phyloP scores from a whole-genome alignment of 2,888 invertebrate genomes.

The Ochropleura leucogaster region DNA sequence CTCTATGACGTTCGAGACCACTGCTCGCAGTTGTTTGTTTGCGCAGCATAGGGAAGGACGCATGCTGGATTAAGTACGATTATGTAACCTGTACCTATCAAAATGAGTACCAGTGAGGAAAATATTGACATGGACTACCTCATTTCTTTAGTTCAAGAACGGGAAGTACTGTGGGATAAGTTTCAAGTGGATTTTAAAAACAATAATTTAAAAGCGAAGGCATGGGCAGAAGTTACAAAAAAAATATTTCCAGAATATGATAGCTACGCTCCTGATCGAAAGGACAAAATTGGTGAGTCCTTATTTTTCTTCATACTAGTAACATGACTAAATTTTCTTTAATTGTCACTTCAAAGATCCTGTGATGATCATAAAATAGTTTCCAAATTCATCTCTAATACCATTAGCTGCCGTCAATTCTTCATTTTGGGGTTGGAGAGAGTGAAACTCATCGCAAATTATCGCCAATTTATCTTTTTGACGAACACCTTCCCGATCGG shows the following conservation, averaged over 20 bases:
- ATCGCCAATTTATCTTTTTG: no score
- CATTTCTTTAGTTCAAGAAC: conserved; percentile 47
- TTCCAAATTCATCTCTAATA: conserved; percentile 43
- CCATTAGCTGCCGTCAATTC: conserved; percentile 38
- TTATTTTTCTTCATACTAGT: conserved; percentile 34
- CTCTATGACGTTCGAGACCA: no score
- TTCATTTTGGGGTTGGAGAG: conserved; percentile 26
- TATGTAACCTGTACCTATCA: conserved; percentile 25
- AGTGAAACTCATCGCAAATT: no score
- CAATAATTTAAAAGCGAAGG: conserved; percentile 26
- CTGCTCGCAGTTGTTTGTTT: conserved; percentile 35
- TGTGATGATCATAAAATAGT: conserved; percentile 46
- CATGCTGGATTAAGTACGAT: conserved; percentile 30
- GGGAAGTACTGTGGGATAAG: conserved; percentile 34
- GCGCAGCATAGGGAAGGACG: conserved; percentile 32
- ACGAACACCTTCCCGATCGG: no score
- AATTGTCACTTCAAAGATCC: conserved; percentile 50
- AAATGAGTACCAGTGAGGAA: conserved; percentile 40
- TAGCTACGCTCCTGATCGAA: conserved; percentile 37
- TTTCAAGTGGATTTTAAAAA: conserved; percentile 33
- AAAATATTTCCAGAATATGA: conserved; percentile 43
- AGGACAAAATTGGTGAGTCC: conserved; percentile 47
- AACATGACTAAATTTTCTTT: conserved; percentile 34
- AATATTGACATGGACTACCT: conserved; percentile 33
- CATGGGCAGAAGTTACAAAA: conserved; percentile 32